Percentiles rank a stretch among this genome's conserved stretches.
These are phyloP conservation scores for Erethizon dorsatum DNA, from an alignment of 2,797 vertebrate genomes.

Conservation along the genomic window DNA sequence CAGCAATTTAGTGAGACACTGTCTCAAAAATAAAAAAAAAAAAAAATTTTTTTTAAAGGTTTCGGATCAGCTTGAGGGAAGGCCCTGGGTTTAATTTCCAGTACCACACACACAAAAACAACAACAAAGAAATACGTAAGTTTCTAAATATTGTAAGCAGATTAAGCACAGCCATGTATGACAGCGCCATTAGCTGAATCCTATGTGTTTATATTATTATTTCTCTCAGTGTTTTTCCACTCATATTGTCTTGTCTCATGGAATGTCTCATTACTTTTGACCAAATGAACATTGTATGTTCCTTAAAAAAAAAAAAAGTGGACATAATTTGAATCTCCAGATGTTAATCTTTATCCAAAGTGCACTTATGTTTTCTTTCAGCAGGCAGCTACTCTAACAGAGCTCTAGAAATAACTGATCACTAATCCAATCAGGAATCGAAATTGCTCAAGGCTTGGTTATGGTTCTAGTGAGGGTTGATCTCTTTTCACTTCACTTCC, in stretches of 20 bases:
- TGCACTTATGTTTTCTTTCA: slow-evolving; percentile 16
- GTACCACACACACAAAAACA: background rate
- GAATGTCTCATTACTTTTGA: slow-evolving; percentile 8
- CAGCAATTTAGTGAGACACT: background rate
- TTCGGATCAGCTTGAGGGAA: background rate
- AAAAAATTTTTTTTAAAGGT: background rate
- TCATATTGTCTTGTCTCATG: background rate
- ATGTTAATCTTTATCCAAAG: slow-evolving; percentile 20
- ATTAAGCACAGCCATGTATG: background rate
- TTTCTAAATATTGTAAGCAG: background rate
- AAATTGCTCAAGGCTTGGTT: slow-evolving; percentile 18
- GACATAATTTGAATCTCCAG: background rate
- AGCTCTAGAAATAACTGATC: background rate
- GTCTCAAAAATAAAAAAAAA: background rate
- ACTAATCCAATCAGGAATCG: background rate
- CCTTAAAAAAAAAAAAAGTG: background rate
- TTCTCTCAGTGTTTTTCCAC: background rate
- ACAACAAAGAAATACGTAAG: background rate
- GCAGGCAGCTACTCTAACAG: background rate
- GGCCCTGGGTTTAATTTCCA: background rate
- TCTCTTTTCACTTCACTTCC: slow-evolving; percentile 16
- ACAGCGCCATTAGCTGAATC: background rate
- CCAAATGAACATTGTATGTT: background rate
- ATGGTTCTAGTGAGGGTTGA: background rate
- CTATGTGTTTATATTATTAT: background rate